phyloP scores from a whole-genome alignment of 2,888 invertebrate species.

The Tanaodytes sp. region DNA sequence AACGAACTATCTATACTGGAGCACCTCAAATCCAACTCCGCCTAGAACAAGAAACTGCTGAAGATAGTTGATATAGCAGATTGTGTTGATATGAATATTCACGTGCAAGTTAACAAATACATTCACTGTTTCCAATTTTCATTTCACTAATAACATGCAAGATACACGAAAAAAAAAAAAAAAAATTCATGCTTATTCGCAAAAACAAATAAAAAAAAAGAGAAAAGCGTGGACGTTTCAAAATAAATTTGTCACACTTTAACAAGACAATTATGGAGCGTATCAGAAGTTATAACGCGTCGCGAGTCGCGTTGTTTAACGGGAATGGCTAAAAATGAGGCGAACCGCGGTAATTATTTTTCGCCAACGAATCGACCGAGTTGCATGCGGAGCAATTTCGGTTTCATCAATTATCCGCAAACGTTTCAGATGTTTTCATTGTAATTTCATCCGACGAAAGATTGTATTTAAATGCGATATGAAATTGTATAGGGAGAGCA shows the following conservation, averaged over 20 bases:
- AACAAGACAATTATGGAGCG: constrained; percentile 33
- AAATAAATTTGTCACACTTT: constrained; percentile 41
- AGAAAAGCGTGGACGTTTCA: constrained; percentile 16
- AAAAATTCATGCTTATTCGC: too few species aligned
- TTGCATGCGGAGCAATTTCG: too few species aligned
- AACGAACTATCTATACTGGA: constrained; percentile 66
- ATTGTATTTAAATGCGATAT: constrained; percentile 11
- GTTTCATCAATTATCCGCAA: neutral
- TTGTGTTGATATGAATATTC: too few species aligned
- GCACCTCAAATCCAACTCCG: constrained; percentile 69
- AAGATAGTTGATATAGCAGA: constrained; percentile 63
- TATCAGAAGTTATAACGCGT: constrained; percentile 22
- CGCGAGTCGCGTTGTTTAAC: neutral
- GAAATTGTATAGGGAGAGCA: constrained; percentile 1
- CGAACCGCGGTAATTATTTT: neutral
- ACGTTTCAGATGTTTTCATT: constrained; percentile 7
- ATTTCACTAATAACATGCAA: too few species aligned
- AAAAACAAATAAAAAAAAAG: constrained; percentile 2
- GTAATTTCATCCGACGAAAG: neutral
- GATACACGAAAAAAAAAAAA: too few species aligned
- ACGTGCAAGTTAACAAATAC: too few species aligned
- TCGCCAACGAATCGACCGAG: constrained; percentile 1
- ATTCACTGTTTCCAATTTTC: too few species aligned
- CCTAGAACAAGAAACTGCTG: constrained; percentile 69
- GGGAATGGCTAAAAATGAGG: neutral